These are phyloP conservation scores for Taxidea taxus DNA, from an alignment of 2,113 vertebrate genomes.

Conservation along the genomic window DNA sequence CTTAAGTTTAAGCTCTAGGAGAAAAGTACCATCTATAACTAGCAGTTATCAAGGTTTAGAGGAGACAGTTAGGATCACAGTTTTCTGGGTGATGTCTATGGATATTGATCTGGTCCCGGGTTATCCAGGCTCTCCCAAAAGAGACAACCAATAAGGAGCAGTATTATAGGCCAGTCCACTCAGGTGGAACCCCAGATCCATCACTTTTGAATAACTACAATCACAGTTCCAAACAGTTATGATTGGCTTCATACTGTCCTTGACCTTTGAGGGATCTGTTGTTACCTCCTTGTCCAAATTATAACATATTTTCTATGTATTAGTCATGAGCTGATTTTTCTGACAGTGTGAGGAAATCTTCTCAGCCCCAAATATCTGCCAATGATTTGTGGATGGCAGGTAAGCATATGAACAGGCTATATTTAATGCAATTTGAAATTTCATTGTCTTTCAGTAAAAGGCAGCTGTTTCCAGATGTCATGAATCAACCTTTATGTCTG, in stretches of 20 bases:
- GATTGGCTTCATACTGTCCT: neutral
- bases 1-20: neutral
- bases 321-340: constrained; percentile 44
- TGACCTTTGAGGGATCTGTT: neutral
- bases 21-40: neutral
- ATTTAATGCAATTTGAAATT: constrained; percentile 61
- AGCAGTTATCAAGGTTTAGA: neutral
- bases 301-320: constrained; percentile 38
- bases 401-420: constrained; percentile 50
- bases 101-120: neutral
- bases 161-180: neutral
- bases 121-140: neutral
- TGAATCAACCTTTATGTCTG: constrained; percentile 51
- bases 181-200: neutral
- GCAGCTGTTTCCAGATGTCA: constrained; percentile 67
- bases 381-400: constrained; percentile 44
- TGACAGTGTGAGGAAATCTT: constrained; percentile 55
- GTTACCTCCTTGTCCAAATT: constrained; percentile 8
- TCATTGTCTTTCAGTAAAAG: constrained; percentile 67
- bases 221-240: neutral
- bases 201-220: neutral
- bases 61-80: neutral
- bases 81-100: neutral
- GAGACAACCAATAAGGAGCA: neutral
- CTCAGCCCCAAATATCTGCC: constrained; percentile 38